Percentiles rank a stretch among this genome's conserved stretches.
Conservation (phyloP, 1,140 invertebrate genomes). For the Drosophila burlai region DNA sequence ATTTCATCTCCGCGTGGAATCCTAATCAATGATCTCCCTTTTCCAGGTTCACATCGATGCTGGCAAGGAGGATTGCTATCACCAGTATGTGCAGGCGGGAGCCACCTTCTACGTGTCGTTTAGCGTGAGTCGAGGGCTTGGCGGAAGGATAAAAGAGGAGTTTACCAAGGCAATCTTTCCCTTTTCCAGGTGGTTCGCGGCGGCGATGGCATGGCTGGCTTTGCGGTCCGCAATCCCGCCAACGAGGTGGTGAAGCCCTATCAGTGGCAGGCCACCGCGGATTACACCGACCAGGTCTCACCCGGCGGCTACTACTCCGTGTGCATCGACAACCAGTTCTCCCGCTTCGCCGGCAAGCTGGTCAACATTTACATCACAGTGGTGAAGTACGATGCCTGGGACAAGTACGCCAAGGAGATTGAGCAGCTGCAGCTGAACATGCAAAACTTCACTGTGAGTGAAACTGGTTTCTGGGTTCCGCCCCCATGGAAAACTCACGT, state of each 20-base stretch:
- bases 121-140: slow-evolving; percentile 88
- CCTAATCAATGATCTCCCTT: neutral
- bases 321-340: slow-evolving; percentile 98
- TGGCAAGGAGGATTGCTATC: slow-evolving; percentile 97
- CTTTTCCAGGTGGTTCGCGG: slow-evolving; percentile 92
- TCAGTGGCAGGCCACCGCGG: slow-evolving; percentile 93
- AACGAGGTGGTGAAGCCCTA: slow-evolving; percentile 95
- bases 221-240: slow-evolving; percentile 94
- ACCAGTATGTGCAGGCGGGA: slow-evolving; percentile 95
- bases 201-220: slow-evolving; percentile 96
- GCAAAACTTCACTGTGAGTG: slow-evolving; percentile 94
- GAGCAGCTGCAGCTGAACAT: slow-evolving; percentile 95
- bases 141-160: neutral
- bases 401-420: slow-evolving; percentile 95
- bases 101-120: slow-evolving; percentile 97
- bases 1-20: neutral
- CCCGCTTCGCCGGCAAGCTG: slow-evolving; percentile 95
- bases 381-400: slow-evolving; percentile 97
- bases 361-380: slow-evolving; percentile 97
- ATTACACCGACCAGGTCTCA: slow-evolving; percentile 93
- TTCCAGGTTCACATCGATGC: slow-evolving; percentile 93
- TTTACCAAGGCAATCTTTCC: neutral
- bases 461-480: slow-evolving; percentile 34
- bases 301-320: slow-evolving; percentile 95
- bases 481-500: slow-evolving; percentile 9